Percentiles rank a stretch among this genome's conserved stretches.
Evolutionary conservation across 2,113 vertebrate genomes (phyloP).

Genomic region (Polypterus bichir): DNA sequence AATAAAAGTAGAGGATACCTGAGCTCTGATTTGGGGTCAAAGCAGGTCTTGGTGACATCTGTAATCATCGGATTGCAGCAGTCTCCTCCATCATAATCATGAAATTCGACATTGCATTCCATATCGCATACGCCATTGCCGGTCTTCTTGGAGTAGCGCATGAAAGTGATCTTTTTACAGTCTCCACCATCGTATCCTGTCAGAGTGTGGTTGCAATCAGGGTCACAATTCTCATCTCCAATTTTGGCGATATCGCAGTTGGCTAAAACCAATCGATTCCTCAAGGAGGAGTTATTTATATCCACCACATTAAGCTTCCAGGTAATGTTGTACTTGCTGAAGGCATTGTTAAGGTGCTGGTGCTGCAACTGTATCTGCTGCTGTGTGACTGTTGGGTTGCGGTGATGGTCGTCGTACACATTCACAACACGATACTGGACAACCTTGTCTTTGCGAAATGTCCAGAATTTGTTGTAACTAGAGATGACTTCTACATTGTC

Average conservation of each 20-base stretch:
- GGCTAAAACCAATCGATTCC: slow-evolving; percentile 76
- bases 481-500: slow-evolving; percentile 76
- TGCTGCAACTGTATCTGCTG: slow-evolving; percentile 92
- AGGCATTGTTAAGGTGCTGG: slow-evolving; percentile 77
- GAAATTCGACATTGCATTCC: slow-evolving; percentile 84
- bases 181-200: slow-evolving; percentile 84
- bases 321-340: slow-evolving; percentile 81
- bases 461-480: slow-evolving; percentile 80
- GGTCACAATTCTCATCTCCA: slow-evolving; percentile 74
- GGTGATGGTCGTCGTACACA: slow-evolving; percentile 57
- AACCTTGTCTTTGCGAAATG: slow-evolving; percentile 68
- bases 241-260: slow-evolving; percentile 95
- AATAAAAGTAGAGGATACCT: slow-evolving; percentile 50
- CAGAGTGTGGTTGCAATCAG: slow-evolving; percentile 86
- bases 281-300: slow-evolving; percentile 76
- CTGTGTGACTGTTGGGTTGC: slow-evolving; percentile 70
- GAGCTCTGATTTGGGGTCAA: slow-evolving; percentile 81
- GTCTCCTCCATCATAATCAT: slow-evolving; percentile 79
- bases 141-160: slow-evolving; percentile 60
- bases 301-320: slow-evolving; percentile 88
- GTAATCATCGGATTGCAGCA: slow-evolving; percentile 91
- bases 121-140: slow-evolving; percentile 82
- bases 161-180: slow-evolving; percentile 58
- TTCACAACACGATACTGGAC: slow-evolving; percentile 90
- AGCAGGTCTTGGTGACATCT: slow-evolving; percentile 94